Conservation (phyloP, 1,140 invertebrate genomes). For the Aphelenchoides besseyi region DNA sequence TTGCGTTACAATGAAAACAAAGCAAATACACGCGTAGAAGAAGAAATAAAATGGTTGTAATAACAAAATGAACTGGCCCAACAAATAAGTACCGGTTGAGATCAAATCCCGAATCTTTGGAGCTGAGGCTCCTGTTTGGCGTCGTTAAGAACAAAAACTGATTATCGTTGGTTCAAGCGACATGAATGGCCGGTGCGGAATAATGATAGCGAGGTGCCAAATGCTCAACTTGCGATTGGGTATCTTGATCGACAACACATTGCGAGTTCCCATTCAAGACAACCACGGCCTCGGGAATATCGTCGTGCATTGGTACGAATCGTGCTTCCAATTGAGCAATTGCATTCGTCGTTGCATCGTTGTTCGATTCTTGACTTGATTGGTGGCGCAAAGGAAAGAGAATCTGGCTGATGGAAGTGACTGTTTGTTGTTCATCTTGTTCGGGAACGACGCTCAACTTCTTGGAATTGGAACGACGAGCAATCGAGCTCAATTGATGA, state of each 20-base stretch:
- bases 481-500: slow-evolving; percentile 6
- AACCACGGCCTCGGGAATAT: not conserved
- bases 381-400: slow-evolving; percentile 9
- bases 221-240: not conserved
- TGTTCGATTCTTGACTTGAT: not conserved
- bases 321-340: not conserved
- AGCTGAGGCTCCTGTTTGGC: too few relatives aligned
- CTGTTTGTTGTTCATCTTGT: slow-evolving; percentile 14
- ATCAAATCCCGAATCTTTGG: too few relatives aligned
- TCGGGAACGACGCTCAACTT: slow-evolving; percentile 44
- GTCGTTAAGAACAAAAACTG: not conserved
- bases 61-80: not conserved
- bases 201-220: slow-evolving; percentile 18
- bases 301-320: not conserved
- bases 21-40: not conserved
- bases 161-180: not conserved
- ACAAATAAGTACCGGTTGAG: not conserved
- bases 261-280: not conserved
- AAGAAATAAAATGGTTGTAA: not conserved
- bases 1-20: not conserved
- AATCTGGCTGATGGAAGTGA: slow-evolving; percentile 10
- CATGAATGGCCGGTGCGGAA: slow-evolving; percentile 14
- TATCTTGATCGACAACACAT: not conserved
- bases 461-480: slow-evolving; percentile 36
- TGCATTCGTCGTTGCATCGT: not conserved